Conservation (phyloP, 2,797 vertebrate genomes). For the Enteromius viviparus region DNA sequence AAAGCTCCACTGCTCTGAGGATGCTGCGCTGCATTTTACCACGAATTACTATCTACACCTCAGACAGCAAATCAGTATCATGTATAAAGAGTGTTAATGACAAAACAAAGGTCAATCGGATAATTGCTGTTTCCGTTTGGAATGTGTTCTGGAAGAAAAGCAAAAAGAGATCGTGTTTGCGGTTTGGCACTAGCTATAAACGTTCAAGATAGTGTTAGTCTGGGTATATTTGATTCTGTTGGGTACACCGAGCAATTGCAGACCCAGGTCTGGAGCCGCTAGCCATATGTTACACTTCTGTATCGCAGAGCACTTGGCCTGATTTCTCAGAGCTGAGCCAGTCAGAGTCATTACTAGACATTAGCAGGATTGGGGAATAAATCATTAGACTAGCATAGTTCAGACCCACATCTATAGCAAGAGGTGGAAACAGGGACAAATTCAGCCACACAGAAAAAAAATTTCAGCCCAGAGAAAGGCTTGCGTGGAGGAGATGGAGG, state of each 20-base stretch:
- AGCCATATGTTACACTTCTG: slow-evolving; percentile 29
- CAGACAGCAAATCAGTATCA: slow-evolving; percentile 4
- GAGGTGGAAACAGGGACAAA: slow-evolving; percentile 8
- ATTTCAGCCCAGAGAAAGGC: background rate
- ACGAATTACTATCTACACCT: slow-evolving; percentile 12
- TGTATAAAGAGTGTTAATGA: background rate
- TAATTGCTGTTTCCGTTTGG: background rate
- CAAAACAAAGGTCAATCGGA: background rate
- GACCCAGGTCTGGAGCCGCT: slow-evolving; percentile 27
- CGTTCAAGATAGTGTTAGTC: slow-evolving; percentile 23
- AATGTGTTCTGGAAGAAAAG: slow-evolving; percentile 4
- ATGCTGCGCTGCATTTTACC: slow-evolving; percentile 19
- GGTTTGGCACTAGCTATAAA: slow-evolving; percentile 27
- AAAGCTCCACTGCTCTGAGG: slow-evolving; percentile 19
- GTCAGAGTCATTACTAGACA: slow-evolving; percentile 49
- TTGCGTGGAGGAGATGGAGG: background rate
- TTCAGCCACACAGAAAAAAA: background rate
- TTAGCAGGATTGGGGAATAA: slow-evolving; percentile 51
- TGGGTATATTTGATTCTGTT: slow-evolving; percentile 34
- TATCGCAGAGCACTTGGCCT: slow-evolving; percentile 39
- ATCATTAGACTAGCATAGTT: slow-evolving; percentile 42
- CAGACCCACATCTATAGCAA: slow-evolving; percentile 14
- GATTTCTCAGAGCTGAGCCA: slow-evolving; percentile 31
- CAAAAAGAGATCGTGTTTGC: slow-evolving; percentile 7
- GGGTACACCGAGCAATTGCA: slow-evolving; percentile 21